Conservation (phyloP, 1,140 invertebrate species). For the Macrobrachium rosenbergii region DNA sequence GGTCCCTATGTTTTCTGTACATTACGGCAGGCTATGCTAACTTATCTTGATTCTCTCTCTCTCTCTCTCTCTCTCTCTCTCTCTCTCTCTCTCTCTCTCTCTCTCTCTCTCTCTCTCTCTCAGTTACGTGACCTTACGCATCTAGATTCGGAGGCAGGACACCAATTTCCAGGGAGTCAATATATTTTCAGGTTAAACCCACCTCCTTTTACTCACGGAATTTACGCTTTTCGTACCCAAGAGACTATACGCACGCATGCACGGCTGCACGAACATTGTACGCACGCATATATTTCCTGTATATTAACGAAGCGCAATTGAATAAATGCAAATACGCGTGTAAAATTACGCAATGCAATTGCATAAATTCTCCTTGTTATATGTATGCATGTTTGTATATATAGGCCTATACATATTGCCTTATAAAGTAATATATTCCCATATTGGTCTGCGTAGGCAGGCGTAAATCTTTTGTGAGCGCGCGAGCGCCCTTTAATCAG, state of each 20-base stretch:
- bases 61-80: background rate
- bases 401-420: background rate
- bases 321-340: background rate
- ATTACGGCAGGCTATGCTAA: background rate
- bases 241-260: too few species aligned
- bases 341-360: background rate
- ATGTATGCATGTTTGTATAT: background rate
- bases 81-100: background rate
- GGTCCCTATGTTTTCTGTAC: too few species aligned
- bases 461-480: background rate
- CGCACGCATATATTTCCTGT: too few species aligned
- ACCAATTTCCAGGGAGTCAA: background rate
- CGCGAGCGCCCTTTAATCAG: too few species aligned
- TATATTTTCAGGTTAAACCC: background rate
- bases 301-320: background rate
- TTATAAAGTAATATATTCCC: too few species aligned
- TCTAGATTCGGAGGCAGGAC: background rate
- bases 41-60: background rate
- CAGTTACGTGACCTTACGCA: background rate
- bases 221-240: too few species aligned
- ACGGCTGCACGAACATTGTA: too few species aligned
- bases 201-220: too few species aligned
- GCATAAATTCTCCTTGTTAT: background rate
- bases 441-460: background rate
- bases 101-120: conserved; percentile 15